Percentiles rank a stretch among this genome's conserved stretches.
Evolutionary conservation across 2,113 vertebrate species (phyloP).

Genomic region (Datnioides undecimradiatus): DNA sequence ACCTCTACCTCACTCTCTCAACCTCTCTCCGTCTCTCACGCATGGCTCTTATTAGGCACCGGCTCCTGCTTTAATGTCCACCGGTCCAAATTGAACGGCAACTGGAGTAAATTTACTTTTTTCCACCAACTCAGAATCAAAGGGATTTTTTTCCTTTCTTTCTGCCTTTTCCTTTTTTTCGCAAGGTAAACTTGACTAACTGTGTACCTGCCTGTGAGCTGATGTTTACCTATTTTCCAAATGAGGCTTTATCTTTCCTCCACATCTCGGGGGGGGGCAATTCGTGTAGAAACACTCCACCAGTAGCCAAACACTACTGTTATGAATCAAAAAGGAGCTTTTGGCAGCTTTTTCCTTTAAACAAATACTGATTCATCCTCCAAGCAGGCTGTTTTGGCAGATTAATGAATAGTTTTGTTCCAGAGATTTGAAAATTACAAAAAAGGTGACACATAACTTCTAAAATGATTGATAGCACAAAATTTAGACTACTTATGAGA

Average conservation of each 20-base stretch:
- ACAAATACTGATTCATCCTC: slow-evolving; percentile 35
- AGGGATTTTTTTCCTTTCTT: slow-evolving; percentile 65
- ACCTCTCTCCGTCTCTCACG: slow-evolving; percentile 59
- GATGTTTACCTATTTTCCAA: slow-evolving; percentile 73
- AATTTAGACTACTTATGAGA: neutral
- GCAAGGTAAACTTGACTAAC: slow-evolving; percentile 66
- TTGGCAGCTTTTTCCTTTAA: slow-evolving; percentile 39
- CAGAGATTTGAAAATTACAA: slow-evolving; percentile 23
- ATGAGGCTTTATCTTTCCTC: slow-evolving; percentile 62
- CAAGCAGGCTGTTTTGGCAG: slow-evolving; percentile 18
- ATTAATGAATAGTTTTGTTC: slow-evolving; percentile 15
- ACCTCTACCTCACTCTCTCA: slow-evolving; percentile 38
- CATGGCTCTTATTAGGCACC: slow-evolving; percentile 86
- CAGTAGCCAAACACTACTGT: slow-evolving; percentile 14
- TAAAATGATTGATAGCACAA: slow-evolving; percentile 10
- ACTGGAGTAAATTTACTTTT: slow-evolving; percentile 82
- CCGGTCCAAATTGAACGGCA: slow-evolving; percentile 81
- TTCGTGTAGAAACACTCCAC: neutral
- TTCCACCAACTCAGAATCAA: slow-evolving; percentile 82
- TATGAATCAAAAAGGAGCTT: slow-evolving; percentile 24
- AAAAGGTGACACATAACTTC: neutral
- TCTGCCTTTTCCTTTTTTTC: neutral
- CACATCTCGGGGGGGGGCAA: neutral
- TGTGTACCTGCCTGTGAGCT: slow-evolving; percentile 64
- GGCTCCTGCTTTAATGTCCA: slow-evolving; percentile 85